Conservation (phyloP, 2,888 invertebrate genomes). For the Mimachlamys varia region DNA sequence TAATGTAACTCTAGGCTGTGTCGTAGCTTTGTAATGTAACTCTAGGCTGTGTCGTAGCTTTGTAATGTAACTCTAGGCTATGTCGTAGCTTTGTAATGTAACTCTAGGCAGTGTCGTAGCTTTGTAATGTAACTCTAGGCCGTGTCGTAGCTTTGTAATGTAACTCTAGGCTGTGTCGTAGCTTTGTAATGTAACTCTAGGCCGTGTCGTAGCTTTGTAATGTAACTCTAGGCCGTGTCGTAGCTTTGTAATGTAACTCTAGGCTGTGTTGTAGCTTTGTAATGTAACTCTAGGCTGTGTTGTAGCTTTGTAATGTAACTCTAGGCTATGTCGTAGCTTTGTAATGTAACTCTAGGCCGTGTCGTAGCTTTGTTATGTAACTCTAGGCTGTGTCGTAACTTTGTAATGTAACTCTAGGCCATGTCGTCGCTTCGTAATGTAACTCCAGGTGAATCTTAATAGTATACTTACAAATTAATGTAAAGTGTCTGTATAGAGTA, state of each 20-base stretch:
- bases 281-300: slow-evolving; percentile 71
- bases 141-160: neutral
- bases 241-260: too few species aligned
- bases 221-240: slow-evolving; percentile 69
- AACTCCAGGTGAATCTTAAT: slow-evolving; percentile 9
- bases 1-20: too few species aligned
- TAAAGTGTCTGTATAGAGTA: neutral
- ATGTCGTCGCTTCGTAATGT: neutral
- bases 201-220: slow-evolving; percentile 45
- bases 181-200: too few species aligned
- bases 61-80: too few species aligned
- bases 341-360: too few species aligned
- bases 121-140: too few species aligned
- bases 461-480: too few species aligned
- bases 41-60: slow-evolving; percentile 62
- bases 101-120: slow-evolving; percentile 64
- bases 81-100: neutral
- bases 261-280: slow-evolving; percentile 49
- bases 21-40: too few species aligned
- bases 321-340: slow-evolving; percentile 62
- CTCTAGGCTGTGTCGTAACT: slow-evolving; percentile 63
- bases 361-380: neutral
- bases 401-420: too few species aligned
- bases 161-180: slow-evolving; percentile 66
- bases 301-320: too few species aligned